Evolutionary conservation across 2,113 vertebrate genomes (phyloP).

Genomic region (Lynx canadensis): DNA sequence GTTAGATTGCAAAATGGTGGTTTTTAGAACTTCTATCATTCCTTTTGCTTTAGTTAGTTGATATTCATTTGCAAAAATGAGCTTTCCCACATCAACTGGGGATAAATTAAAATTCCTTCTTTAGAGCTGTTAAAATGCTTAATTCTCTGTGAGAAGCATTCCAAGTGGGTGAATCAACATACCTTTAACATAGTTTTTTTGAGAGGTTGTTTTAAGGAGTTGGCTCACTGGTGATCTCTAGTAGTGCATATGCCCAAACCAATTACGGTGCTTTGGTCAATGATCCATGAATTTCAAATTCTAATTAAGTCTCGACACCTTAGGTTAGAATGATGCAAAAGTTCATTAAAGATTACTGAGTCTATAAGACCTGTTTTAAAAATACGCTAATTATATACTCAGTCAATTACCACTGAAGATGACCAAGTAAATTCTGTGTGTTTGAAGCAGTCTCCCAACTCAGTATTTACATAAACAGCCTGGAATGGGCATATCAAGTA

Average conservation of each 20-base stretch:
- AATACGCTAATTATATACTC: slow-evolving; percentile 75
- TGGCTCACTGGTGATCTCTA: not conserved
- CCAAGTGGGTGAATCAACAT: slow-evolving; percentile 1
- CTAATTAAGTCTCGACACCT: slow-evolving; percentile 76
- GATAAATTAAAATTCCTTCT: slow-evolving; percentile 11
- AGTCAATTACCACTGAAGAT: slow-evolving; percentile 68
- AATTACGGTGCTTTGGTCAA: slow-evolving; percentile 59
- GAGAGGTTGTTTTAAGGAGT: slow-evolving; percentile 20
- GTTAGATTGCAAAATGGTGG: not conserved
- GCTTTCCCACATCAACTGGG: not conserved
- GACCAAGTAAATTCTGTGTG: slow-evolving; percentile 65
- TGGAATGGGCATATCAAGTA: slow-evolving; percentile 71
- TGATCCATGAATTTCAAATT: slow-evolving; percentile 75
- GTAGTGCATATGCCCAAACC: not conserved
- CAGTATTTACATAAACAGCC: slow-evolving; percentile 72
- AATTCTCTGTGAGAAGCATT: slow-evolving; percentile 51
- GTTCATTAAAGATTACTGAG: slow-evolving; percentile 64
- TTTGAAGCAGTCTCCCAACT: slow-evolving; percentile 73
- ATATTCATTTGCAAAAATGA: slow-evolving; percentile 21
- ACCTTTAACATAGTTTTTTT: not conserved
- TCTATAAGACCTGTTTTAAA: slow-evolving; percentile 68
- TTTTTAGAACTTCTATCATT: not conserved
- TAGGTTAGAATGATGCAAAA: slow-evolving; percentile 70
- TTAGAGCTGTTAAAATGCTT: slow-evolving; percentile 8
- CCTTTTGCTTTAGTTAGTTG: not conserved